Evolutionary conservation across 2,113 vertebrate species (phyloP), one percentile per base, ranked within the genome.

Genomic region (Chinchilla lanigera): DNA sequence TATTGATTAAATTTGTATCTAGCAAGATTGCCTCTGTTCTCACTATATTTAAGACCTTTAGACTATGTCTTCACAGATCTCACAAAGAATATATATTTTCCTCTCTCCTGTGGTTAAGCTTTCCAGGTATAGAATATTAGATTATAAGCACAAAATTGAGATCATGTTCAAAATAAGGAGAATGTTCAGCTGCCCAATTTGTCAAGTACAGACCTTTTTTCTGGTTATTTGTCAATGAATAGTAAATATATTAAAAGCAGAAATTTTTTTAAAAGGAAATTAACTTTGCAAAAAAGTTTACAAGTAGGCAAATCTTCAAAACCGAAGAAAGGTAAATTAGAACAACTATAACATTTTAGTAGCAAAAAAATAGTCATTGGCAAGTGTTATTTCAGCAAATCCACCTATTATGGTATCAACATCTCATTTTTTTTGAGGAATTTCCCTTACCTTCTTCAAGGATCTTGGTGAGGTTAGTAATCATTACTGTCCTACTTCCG

Each of bases 161-260:
- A 54, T 93, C 41, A 50, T 56, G 30, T 81, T 88, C 56, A 94
- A 92, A 96, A 77, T 47, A 86, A 75, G 96, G 52, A 92, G 63
- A 96, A 38, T 78, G 88, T 20, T 75, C 78, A 81, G 54, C 41
- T 92, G 26, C 50, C 35, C 41, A 20, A 44, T 83, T 90, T 71
- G 52, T 83, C 52, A 83, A 44, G 2, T 86, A 73, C 85, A 92
- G 60, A 52, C 13, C 56, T 89, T n/a, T 63, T 85, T 38, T 20
- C 28, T 82, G 52, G n/a, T 78, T 96, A n/a, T 38, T 67, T 54
- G 14, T 86, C 93, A 89, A 38, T 93, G 35, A 84, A 84, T 11
- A 24, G 52, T 78, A 50, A 93, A 69, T 61, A 7, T 91, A 47
- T 86, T 52, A 67, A 86, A 47, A 80, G 63, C 24, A 4, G 19